These are phyloP conservation scores for Nothocercus nigrocapillus DNA, from an alignment of 2,113 vertebrate genomes.

Conservation along the genomic window DNA sequence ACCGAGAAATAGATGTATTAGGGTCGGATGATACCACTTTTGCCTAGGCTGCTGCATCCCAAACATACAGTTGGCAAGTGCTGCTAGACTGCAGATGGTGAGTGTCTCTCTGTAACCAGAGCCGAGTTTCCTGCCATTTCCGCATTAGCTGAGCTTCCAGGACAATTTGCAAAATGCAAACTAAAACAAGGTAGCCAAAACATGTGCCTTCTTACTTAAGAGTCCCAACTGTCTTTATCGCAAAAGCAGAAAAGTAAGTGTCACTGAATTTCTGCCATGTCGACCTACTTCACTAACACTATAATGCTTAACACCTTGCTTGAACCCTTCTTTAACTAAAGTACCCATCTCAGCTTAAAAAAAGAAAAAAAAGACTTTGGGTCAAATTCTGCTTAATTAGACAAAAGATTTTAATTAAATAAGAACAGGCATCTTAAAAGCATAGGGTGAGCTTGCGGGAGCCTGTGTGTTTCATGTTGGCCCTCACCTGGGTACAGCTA, in stretches of 20 bases:
- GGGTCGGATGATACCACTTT: slow-evolving; percentile 62
- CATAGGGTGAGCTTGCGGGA: neutral
- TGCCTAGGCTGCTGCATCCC: slow-evolving; percentile 70
- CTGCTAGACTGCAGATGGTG: slow-evolving; percentile 77
- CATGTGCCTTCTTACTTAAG: neutral
- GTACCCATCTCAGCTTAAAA: neutral
- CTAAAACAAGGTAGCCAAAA: slow-evolving; percentile 34
- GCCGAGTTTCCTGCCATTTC: slow-evolving; percentile 61
- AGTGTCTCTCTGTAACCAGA: slow-evolving; percentile 66
- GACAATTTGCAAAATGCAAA: slow-evolving; percentile 65
- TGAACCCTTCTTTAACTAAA: neutral
- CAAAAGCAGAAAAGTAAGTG: neutral
- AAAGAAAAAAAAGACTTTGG: neutral
- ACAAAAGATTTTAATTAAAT: neutral
- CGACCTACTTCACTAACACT: neutral
- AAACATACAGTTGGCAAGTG: slow-evolving; percentile 70
- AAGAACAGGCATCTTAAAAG: neutral
- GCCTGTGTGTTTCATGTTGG: neutral
- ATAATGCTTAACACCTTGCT: neutral
- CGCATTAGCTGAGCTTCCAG: slow-evolving; percentile 59
- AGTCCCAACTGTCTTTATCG: neutral
- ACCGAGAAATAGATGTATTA: slow-evolving; percentile 56
- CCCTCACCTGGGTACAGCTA: neutral
- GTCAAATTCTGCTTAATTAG: neutral
- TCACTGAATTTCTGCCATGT: neutral